These are phyloP conservation scores for Pachymerium ferrugineum DNA, from an alignment of 2,888 invertebrate species.

Conservation along the genomic window DNA sequence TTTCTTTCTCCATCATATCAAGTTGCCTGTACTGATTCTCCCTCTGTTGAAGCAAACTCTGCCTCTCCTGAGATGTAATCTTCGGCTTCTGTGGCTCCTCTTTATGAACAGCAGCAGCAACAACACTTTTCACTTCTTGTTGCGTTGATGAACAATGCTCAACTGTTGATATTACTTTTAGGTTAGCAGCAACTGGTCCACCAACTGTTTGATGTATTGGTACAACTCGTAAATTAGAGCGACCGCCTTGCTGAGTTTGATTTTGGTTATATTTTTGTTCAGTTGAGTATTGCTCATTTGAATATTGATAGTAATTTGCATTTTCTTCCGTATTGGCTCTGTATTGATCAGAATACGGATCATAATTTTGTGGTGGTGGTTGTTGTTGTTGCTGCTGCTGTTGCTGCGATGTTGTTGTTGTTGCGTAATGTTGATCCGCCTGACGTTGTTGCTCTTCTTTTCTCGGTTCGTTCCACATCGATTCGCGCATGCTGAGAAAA, in stretches of 20 bases:
- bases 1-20: conserved; percentile 39
- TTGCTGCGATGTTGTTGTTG: too few species aligned
- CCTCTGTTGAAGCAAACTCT: not conserved
- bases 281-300: not conserved
- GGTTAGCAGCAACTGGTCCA: not conserved
- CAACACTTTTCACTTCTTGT: too few species aligned
- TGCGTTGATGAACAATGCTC: not conserved
- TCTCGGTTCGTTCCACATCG: not conserved
- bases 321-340: not conserved
- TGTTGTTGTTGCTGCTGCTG: too few species aligned
- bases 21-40: conserved; percentile 16
- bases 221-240: not conserved
- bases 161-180: not conserved
- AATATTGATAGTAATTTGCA: not conserved
- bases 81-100: not conserved
- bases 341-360: not conserved
- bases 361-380: not conserved
- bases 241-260: too few species aligned
- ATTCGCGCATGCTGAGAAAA: too few species aligned
- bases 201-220: not conserved
- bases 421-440: too few species aligned
- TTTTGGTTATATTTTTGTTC: not conserved
- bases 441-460: not conserved
- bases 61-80: not conserved
- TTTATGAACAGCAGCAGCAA: too few species aligned